Conservation (phyloP, 2,113 vertebrate genomes). For the Stictonetta naevosa region DNA sequence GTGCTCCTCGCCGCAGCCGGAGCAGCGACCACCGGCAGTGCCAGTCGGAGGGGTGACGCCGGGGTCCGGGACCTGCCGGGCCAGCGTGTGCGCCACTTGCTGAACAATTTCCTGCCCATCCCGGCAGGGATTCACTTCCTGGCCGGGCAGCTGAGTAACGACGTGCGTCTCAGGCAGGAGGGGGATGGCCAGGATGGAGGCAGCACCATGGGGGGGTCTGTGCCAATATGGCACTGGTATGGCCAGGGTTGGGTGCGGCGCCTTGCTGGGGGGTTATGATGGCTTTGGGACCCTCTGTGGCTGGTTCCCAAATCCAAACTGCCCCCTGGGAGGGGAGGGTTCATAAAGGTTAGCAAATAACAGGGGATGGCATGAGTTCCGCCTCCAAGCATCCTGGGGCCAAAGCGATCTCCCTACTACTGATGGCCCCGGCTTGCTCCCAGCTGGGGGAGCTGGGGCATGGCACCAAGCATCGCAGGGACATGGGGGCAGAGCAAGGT, state of each 20-base stretch:
- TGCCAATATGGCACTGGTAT: background rate
- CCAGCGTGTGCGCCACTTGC: background rate
- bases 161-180: background rate
- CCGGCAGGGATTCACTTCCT: slow-evolving; percentile 37
- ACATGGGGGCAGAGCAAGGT: background rate
- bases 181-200: background rate
- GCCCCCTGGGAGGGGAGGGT: background rate
- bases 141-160: background rate
- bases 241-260: background rate
- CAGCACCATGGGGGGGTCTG: fast-evolving
- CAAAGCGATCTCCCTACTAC: background rate
- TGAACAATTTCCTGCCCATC: slow-evolving; percentile 63
- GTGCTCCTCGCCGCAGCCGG: fast-evolving
- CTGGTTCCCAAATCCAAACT: background rate
- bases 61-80: slow-evolving; percentile 21
- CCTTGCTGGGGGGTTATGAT: fast-evolving
- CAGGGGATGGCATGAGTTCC: background rate
- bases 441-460: background rate
- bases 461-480: background rate
- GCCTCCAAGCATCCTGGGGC: background rate
- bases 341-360: background rate
- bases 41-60: background rate
- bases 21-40: fast-evolving
- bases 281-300: background rate
- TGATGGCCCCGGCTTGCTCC: fast-evolving